Evolutionary conservation across 2,797 vertebrate genomes (phyloP).

Genomic region (Darevskia nairensis): DNA sequence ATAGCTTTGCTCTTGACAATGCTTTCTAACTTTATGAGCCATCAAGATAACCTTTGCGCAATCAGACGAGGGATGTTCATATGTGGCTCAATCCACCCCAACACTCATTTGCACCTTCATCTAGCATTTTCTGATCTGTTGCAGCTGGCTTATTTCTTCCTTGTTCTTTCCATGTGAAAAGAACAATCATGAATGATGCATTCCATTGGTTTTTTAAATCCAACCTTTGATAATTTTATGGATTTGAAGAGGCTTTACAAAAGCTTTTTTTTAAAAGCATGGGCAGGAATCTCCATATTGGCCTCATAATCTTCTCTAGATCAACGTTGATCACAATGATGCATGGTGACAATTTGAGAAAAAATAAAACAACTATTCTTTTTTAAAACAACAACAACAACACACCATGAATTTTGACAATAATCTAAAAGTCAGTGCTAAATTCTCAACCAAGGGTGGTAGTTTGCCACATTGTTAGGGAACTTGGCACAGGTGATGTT

Average conservation of each 20-base stretch:
- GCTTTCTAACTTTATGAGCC: not conserved
- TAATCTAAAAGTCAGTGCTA: conserved; percentile 25
- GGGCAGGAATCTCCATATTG: not conserved
- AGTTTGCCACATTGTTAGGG: not conserved
- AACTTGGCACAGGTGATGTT: not conserved
- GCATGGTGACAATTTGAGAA: not conserved
- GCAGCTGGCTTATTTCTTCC: too few species aligned
- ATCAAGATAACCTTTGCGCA: not conserved
- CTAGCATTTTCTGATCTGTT: too few species aligned
- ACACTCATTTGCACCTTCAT: too few species aligned
- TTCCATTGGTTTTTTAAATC: too few species aligned
- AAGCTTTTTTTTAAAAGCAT: too few species aligned
- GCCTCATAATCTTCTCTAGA: not conserved
- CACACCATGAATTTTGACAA: not conserved
- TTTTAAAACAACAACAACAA: not conserved
- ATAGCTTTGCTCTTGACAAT: not conserved
- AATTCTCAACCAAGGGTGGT: not conserved
- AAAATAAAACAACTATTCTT: not conserved
- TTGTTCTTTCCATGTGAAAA: too few species aligned
- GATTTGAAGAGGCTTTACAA: too few species aligned
- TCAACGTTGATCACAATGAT: not conserved
- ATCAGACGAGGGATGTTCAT: not conserved
- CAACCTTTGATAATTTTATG: too few species aligned
- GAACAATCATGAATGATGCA: too few species aligned
- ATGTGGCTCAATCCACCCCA: too few species aligned